Evolutionary conservation across 1,140 invertebrate genomes (phyloP), one percentile per base, ranked within the genome.

Genomic region (Bombus waltoni): DNA sequence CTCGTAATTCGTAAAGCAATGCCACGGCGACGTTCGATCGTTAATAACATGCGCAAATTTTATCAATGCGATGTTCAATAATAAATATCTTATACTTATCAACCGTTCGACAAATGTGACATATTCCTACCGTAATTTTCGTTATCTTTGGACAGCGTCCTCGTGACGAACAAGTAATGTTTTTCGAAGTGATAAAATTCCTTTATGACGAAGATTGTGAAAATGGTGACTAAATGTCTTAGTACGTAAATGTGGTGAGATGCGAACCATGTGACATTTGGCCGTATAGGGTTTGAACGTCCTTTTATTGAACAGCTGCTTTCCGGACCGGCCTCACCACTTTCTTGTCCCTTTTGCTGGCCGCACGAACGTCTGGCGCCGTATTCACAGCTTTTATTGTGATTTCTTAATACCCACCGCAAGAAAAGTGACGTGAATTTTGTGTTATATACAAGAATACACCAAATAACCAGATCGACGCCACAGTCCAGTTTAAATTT

Each of bases 281-380:
- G 35, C 6, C 47, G 40, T 70, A 9, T 28, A 68, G 25, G 22
- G n/a, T 68, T 38, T 47, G 59, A 75, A 66, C 32, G 15, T 78
- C 25, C 32, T 79, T 84, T 79, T 72, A 79, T 71, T 35, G 76
- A 84, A 84, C 83, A 81, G 83, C 83, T 81, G 78, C 83, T 65
- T 68, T 40, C 28, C 57, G 70, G 44, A 53, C 42, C 22, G 44
- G 83, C 44, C 68, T 85, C 68, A 57, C 78, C 32, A 47, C 66
- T 62, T 68, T 47, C 42, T 35, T 66, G 76, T 72, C 25, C 70
- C 22, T 74, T 81, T 81, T 81, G 57, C 78, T 66, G 70, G 53
- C 78, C 78, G 25, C 83, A 47, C 35, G 68, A 53, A 72, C 68
- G 40, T 35, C 57, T 47, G 68, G 38, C 40, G 25, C n/a, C 59